Conservation (phyloP, 2,113 vertebrate genomes). For the Chamaetylas fuelleborni region DNA sequence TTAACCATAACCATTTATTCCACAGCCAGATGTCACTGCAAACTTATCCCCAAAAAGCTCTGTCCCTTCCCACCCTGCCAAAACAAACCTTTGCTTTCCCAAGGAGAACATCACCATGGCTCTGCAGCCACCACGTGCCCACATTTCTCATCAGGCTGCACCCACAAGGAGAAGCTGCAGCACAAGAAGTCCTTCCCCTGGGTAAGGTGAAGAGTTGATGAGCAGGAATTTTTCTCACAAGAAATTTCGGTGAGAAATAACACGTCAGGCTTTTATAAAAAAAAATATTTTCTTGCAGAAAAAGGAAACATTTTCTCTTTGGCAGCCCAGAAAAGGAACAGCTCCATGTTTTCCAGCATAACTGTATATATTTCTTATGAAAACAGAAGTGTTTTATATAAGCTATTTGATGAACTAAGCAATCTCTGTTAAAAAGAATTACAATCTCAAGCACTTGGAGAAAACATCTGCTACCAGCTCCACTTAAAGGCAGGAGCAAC, state of each 20-base stretch:
- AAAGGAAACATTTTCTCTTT: conserved; percentile 8
- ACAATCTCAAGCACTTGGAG: not conserved
- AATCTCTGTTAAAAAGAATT: not conserved
- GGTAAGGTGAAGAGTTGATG: not conserved
- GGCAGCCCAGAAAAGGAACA: not conserved
- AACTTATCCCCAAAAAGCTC: not conserved
- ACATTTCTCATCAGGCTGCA: not conserved
- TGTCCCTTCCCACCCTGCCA: not conserved
- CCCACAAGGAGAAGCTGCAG: not conserved
- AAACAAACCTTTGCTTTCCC: not conserved
- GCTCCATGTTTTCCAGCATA: not conserved
- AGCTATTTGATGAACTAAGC: not conserved
- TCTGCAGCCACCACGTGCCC: not conserved
- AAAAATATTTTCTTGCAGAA: not conserved
- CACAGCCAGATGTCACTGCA: not conserved
- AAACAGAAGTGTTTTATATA: not conserved
- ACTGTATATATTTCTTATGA: not conserved
- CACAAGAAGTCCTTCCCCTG: not conserved
- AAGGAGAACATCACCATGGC: not conserved
- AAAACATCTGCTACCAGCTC: not conserved
- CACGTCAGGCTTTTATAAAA: not conserved
- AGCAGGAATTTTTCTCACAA: not conserved
- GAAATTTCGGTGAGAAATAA: not conserved
- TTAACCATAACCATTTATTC: not conserved
- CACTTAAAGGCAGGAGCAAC: not conserved